phyloP scores from a whole-genome alignment of 2,888 invertebrate species.

The Branchipolynoe longqiensis region DNA sequence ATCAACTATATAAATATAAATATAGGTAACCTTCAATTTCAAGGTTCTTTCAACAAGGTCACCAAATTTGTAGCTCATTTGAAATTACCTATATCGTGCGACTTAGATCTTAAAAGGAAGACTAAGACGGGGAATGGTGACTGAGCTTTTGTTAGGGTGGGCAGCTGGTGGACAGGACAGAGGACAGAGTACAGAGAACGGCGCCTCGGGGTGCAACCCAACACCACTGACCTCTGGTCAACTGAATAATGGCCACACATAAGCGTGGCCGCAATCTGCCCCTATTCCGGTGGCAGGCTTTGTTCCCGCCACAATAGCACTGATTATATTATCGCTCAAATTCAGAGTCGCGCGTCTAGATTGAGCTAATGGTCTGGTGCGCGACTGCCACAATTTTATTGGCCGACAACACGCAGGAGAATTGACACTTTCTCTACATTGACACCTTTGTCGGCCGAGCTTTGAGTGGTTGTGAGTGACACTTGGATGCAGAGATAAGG shows the following conservation, averaged over 20 bases:
- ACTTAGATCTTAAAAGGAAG: no score
- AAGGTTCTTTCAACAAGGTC: no score
- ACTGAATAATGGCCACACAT: slow-evolving; percentile 45
- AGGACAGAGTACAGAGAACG: no score
- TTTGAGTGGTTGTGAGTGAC: no score
- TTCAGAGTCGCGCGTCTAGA: not conserved
- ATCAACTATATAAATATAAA: no score
- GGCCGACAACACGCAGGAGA: not conserved
- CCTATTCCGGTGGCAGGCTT: slow-evolving; percentile 32
- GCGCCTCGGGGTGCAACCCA: slow-evolving; percentile 8
- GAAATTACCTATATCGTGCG: no score
- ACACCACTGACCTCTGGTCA: slow-evolving; percentile 55
- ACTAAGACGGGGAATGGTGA: no score
- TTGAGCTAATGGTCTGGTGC: not conserved
- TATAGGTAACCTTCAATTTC: no score
- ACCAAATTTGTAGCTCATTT: no score
- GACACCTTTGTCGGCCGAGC: not conserved
- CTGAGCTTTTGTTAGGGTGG: no score
- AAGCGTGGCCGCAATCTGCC: slow-evolving; percentile 35
- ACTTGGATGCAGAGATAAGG: no score
- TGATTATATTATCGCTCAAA: slow-evolving; percentile 41
- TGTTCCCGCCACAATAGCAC: slow-evolving; percentile 38
- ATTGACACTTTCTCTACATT: slow-evolving; percentile 19
- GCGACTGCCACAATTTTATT: slow-evolving; percentile 14
- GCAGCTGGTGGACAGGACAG: no score